phyloP scores from a whole-genome alignment of 2,113 vertebrate genomes.

The Campylomormyrus numenius region DNA sequence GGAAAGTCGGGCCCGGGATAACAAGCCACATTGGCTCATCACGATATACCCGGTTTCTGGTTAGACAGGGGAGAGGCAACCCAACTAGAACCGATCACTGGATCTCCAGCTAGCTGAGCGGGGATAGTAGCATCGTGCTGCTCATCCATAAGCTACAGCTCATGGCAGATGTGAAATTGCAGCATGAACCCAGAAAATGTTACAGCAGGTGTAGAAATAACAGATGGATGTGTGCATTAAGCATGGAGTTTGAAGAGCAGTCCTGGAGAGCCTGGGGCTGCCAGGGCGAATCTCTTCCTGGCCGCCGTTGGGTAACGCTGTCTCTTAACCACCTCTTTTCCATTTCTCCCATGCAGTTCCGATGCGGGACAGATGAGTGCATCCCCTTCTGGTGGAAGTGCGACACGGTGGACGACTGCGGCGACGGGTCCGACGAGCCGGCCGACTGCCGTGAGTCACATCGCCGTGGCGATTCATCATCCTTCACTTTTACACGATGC shows the following conservation, averaged over 20 bases:
- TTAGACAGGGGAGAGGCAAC: neutral
- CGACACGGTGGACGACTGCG: slow-evolving; percentile 95
- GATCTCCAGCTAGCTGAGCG: neutral
- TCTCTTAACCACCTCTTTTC: neutral
- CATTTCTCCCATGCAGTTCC: slow-evolving; percentile 65
- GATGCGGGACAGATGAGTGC: slow-evolving; percentile 98
- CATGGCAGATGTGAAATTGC: neutral
- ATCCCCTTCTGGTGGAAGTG: slow-evolving; percentile 99
- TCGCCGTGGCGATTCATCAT: neutral
- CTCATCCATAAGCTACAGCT: neutral
- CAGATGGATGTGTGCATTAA: neutral
- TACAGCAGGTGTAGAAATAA: neutral
- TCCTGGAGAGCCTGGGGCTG: neutral
- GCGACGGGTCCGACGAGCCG: slow-evolving; percentile 89
- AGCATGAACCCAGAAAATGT: neutral
- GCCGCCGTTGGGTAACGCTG: neutral
- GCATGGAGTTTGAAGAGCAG: neutral
- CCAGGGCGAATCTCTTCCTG: neutral
- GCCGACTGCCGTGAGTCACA: slow-evolving; percentile 83
- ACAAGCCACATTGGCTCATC: neutral
- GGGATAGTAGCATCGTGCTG: neutral
- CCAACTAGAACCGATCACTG: neutral
- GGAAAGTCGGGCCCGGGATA: neutral
- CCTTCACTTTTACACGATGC: neutral
- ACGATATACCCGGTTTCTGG: neutral